Conservation (phyloP, 2,113 vertebrate genomes). For the Dasyprocta punctata region DNA sequence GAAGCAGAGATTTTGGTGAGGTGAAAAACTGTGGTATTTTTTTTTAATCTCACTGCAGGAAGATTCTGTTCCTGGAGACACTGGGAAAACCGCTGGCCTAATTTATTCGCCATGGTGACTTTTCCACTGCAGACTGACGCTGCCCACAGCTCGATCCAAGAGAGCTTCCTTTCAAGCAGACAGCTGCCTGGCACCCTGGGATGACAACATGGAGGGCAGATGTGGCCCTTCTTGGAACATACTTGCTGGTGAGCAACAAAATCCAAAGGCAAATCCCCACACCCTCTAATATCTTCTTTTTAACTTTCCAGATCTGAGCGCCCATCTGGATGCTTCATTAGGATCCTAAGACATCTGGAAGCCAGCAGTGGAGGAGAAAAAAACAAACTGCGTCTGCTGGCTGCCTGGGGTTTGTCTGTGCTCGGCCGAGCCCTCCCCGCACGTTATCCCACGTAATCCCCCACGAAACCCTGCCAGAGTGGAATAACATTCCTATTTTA, state of each 20-base stretch:
- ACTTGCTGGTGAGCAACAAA: background rate
- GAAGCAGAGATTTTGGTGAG: no score
- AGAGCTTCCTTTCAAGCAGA: background rate
- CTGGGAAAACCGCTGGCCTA: background rate
- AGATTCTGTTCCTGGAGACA: background rate
- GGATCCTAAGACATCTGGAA: conserved; percentile 57
- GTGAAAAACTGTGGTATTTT: background rate
- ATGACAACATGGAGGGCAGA: conserved; percentile 54
- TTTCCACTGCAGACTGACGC: background rate
- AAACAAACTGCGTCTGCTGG: background rate
- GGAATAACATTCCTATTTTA: background rate
- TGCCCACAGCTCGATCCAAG: background rate
- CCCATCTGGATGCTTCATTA: conserved; percentile 47
- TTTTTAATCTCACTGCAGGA: background rate
- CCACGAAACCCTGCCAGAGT: background rate
- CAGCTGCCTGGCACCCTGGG: background rate
- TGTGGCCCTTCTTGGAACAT: background rate
- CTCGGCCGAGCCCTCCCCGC: background rate
- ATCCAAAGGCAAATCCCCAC: background rate
- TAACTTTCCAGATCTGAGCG: conserved; percentile 45
- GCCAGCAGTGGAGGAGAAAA: background rate
- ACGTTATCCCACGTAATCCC: background rate
- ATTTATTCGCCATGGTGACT: background rate
- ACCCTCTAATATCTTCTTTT: background rate
- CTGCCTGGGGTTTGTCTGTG: background rate